Evolutionary conservation across 2,888 invertebrate species (phyloP), one percentile per base, ranked within the genome.

Genomic region (Cephus runcator): DNA sequence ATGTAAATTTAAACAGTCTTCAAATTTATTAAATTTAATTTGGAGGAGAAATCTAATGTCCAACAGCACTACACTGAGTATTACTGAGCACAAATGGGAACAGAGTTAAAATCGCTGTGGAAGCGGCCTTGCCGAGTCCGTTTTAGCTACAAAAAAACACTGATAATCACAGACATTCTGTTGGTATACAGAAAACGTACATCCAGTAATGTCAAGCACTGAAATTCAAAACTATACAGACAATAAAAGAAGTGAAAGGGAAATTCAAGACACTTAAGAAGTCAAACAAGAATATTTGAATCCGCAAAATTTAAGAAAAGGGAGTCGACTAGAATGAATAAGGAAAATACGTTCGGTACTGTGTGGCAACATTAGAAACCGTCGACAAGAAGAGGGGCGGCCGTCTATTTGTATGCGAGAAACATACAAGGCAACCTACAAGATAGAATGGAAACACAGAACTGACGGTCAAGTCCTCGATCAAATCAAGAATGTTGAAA

Each of bases 381-480:
- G 76, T 75, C 34, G 40, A 12, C 56, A 35, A n/a, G 75, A 40
- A 56, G 73, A 71, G 69, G 77, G 78, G 36, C 33, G 31, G n/a
- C 31, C 15, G 69, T 73, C 34, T 74, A 77, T 80, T 82, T 77
- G 78, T 79, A 81, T 79, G 78, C 81, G 40, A 78, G 76, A 69
- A 76, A 75, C 30, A 76, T 78, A 75, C 77, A 78, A 76, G 76
- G 74, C 79, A 79, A 77, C 76, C 76, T 77, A 71, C 78, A 77
- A 81, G 81, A 77, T 79, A 81, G 79, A 82, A 81, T 81, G 78
- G 81, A 80, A 81, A 78, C 56, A n/a, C 76, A 74, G 69, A 73
- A 69, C 74, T 75, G 76, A 73, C 74, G 73, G 33, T 69, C 73
- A 74, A 73, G 74, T 56, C 31, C 23, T 73, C 69, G 78, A 31